These are phyloP conservation scores for Paralinhomoeus sp. DNA, from an alignment of 2,888 invertebrate species.

Conservation along the genomic window DNA sequence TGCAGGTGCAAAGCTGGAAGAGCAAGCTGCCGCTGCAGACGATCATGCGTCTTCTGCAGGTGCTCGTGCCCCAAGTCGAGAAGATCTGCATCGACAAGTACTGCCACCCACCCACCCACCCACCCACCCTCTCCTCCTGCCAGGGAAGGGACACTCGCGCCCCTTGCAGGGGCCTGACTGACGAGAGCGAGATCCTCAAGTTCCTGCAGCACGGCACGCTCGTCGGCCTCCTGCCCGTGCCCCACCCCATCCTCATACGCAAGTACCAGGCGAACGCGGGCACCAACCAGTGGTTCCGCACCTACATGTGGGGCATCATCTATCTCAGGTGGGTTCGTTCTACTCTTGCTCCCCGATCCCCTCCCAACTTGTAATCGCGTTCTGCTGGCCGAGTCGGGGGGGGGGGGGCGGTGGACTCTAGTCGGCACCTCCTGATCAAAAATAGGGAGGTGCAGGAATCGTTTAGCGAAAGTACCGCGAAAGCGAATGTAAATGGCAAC, in stretches of 20 bases:
- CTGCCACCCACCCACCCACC: no score
- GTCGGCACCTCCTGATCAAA: no score
- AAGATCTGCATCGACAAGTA: constrained; percentile 99
- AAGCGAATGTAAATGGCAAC: no score
- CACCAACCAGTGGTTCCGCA: constrained; percentile 96
- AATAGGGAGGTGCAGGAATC: no score
- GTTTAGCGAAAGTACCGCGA: no score
- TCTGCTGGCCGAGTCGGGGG: no score
- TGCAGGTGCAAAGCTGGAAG: constrained; percentile 58
- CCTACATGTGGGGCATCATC: constrained; percentile 98
- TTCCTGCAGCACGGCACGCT: constrained; percentile 95
- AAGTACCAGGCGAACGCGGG: constrained; percentile 97
- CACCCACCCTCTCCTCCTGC: no score
- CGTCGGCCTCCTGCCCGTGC: constrained; percentile 84
- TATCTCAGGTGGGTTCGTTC: constrained; percentile 49
- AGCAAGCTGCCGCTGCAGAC: constrained; percentile 89
- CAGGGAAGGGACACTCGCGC: no score
- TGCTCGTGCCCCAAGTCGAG: constrained; percentile 95
- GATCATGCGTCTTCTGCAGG: constrained; percentile 91
- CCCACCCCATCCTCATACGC: constrained; percentile 81
- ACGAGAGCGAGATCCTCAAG: constrained; percentile 95
- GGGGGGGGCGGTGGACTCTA: no score
- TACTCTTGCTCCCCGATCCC: no score
- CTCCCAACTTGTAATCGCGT: no score
- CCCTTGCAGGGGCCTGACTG: constrained; percentile 68